Percentiles rank a stretch among this genome's conserved stretches.
Evolutionary conservation across 2,113 vertebrate genomes (phyloP).

Genomic region (Zosterops pallidus): DNA sequence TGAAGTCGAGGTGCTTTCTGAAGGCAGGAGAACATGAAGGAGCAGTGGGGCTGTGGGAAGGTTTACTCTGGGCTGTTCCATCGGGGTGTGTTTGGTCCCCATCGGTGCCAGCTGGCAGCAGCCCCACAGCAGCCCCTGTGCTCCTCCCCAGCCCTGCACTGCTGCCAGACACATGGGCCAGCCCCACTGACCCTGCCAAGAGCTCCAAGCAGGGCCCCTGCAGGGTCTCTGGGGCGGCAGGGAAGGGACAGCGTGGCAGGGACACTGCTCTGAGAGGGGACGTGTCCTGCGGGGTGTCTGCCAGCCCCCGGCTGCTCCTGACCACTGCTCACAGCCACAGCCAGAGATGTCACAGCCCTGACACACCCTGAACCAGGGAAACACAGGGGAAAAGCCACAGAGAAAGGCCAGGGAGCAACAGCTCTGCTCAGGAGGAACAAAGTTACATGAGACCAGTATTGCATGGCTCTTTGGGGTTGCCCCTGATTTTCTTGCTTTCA

Average conservation of each 20-base stretch:
- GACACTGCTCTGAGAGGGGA: neutral
- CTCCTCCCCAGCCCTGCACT: neutral
- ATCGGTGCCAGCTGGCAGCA: neutral
- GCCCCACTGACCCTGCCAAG: neutral
- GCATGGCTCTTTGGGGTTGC: neutral
- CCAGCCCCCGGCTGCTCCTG: neutral
- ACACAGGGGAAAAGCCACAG: neutral
- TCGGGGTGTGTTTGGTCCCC: accelerated
- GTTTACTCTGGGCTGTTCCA: neutral
- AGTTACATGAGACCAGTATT: no score
- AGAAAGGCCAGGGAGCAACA: neutral
- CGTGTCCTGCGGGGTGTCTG: neutral
- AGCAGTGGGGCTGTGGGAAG: neutral
- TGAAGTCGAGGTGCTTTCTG: neutral
- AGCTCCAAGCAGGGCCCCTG: neutral
- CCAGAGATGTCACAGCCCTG: neutral
- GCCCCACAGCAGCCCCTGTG: neutral
- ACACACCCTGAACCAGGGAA: neutral
- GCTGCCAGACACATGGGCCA: neutral
- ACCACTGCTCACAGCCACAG: accelerated
- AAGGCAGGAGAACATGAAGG: accelerated
- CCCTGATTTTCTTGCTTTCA: no score
- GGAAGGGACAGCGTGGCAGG: neutral
- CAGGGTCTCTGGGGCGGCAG: neutral
- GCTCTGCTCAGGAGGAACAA: neutral